These are phyloP conservation scores for Steinernema feltiae DNA, from an alignment of 1,140 invertebrate species.

Conservation along the genomic window DNA sequence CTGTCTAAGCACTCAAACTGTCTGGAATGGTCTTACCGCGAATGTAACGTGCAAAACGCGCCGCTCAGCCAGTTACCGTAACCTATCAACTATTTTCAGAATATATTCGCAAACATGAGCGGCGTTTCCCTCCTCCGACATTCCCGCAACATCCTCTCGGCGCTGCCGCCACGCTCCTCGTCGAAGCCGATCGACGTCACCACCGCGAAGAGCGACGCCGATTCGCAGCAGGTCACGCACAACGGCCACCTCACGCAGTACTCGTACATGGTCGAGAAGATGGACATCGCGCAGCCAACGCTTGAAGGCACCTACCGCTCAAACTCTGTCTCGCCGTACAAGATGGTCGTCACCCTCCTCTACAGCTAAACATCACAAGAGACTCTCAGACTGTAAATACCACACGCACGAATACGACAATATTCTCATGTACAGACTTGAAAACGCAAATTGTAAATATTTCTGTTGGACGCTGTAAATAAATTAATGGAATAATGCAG, in stretches of 20 bases:
- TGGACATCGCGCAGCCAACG: slow-evolving; percentile 7
- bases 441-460: too few species aligned
- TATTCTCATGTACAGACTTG: too few species aligned
- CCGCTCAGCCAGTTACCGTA: too few species aligned
- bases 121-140: background rate
- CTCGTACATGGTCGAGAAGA: slow-evolving; percentile 13
- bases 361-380: slow-evolving; percentile 8
- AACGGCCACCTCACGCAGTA: slow-evolving; percentile 6
- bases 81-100: background rate
- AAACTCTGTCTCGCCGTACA: slow-evolving; percentile 2
- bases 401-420: too few species aligned
- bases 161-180: background rate
- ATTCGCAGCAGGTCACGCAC: background rate
- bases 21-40: too few species aligned
- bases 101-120: background rate
- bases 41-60: too few species aligned
- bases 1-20: too few species aligned
- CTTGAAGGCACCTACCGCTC: background rate
- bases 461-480: too few species aligned
- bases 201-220: background rate
- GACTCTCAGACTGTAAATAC: too few species aligned
- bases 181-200: background rate
- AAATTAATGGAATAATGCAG: too few species aligned
- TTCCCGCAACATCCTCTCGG: background rate
- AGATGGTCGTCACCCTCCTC: background rate